Conservation (phyloP, 2,797 vertebrate genomes). For the Pangasius sanitwongsei region DNA sequence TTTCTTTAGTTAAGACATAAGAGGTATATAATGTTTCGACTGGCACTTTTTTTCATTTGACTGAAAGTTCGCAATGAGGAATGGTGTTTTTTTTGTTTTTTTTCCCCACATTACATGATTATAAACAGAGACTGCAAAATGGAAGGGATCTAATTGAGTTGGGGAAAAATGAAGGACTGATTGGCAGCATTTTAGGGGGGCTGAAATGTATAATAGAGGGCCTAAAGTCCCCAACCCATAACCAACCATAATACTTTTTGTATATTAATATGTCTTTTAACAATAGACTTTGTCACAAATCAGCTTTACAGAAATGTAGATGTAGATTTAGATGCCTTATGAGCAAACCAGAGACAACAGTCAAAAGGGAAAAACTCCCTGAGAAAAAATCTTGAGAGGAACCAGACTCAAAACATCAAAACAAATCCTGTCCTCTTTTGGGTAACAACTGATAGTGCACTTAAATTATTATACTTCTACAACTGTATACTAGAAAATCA, state of each 20-base stretch:
- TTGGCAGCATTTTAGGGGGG: neutral
- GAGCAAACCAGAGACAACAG: neutral
- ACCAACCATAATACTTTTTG: neutral
- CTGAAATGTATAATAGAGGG: neutral
- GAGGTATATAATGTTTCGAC: constrained; percentile 71
- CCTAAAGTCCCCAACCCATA: neutral
- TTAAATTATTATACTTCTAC: neutral
- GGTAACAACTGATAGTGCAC: too few relatives aligned
- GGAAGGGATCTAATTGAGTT: neutral
- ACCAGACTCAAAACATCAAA: neutral
- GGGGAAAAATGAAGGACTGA: neutral
- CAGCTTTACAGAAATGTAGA: neutral
- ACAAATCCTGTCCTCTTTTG: neutral
- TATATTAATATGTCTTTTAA: neutral
- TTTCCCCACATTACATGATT: neutral
- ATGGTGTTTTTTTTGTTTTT: too few relatives aligned
- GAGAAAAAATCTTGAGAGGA: neutral
- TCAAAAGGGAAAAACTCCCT: neutral
- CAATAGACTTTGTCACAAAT: neutral
- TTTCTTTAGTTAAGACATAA: neutral
- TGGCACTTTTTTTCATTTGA: constrained; percentile 71
- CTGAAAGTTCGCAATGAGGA: neutral
- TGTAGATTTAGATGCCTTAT: neutral
- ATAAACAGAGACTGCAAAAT: neutral
- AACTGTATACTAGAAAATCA: neutral